Conservation (phyloP, 2,113 vertebrate species). For the Romanogobio albipinnatus region DNA sequence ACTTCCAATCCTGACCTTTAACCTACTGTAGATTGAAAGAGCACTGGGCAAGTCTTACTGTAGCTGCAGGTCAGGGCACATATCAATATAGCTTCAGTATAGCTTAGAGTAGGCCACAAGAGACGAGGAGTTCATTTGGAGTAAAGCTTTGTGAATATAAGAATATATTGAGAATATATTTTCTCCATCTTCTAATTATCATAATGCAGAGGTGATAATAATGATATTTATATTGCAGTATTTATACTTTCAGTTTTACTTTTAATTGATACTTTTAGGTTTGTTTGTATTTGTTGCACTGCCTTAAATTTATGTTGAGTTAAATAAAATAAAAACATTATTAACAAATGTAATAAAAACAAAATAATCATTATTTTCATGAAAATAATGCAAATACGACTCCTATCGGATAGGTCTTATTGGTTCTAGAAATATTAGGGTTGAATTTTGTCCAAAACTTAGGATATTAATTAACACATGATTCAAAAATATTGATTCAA, state of each 20-base stretch:
- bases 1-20: neutral
- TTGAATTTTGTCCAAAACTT: neutral
- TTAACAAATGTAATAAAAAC: neutral
- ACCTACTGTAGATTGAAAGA: slow-evolving; percentile 4
- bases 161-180: neutral
- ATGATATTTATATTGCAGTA: neutral
- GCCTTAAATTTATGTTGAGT: neutral
- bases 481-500: neutral
- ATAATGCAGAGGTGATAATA: neutral
- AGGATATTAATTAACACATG: neutral
- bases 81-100: slow-evolving; percentile 2
- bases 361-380: neutral
- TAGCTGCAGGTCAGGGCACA: neutral
- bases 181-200: neutral
- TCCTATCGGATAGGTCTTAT: neutral
- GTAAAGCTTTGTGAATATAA: neutral
- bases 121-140: neutral
- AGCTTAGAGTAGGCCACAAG: neutral
- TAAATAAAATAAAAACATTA: neutral
- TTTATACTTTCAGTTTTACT: neutral
- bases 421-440: neutral
- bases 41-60: slow-evolving; percentile 2
- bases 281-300: neutral
- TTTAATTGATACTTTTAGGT: neutral
- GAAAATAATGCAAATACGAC: neutral